Base-by-base conservation (phyloP, 2,888 invertebrate genomes). In the Tenthredo notha region DNA sequence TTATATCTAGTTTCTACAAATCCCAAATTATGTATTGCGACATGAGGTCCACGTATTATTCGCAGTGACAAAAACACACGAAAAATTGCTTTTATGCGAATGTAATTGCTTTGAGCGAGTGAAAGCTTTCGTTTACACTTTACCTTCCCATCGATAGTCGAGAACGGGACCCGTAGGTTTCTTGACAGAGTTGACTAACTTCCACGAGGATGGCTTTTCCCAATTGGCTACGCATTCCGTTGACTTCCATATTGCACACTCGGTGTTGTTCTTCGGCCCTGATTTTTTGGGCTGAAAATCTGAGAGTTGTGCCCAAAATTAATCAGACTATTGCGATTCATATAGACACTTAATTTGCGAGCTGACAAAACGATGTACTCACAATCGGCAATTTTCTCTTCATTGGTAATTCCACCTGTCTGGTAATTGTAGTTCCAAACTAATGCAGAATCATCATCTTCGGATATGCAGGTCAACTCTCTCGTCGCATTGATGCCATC, bases 81-180 rank as follows among this genome's bases (percentile, higher is more conserved):
- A 54, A n/a, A 50, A n/a, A n/a, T 25, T 9, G 61, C 2, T 61
- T 61, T 33, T 1, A 37, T 37, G n/a, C 37, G 9, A 33, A 21
- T 43, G 10, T 15, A 40, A 43, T 15, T 43, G 43, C 7, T 3
- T 2, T 43, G 9, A 43, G 25, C 40, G 9, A 18, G 18, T 43
- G 10, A 25, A 74, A n/a, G 25, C 70, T 70, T 70, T 18, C 47
- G 15, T 29, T 78, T 87, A 92, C 92, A 87, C 90, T 29, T 78
- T 87, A 92, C 92, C 87, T 90, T 92, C 92, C 92, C 91, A 92
- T 82, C 91, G 89, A 37, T 80, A 86, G 74, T 92, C 92, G 5
- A 87, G 85, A 25, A 91, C 89, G 0, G 90, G 90, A 21, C 88
- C 88, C 88, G 89, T 89, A 1, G 90, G 88, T 10, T 77, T 85